Percentiles rank a stretch among this genome's conserved stretches.
Evolutionary conservation across 2,113 vertebrate species (phyloP).

Genomic region (Cisticola juncidis): DNA sequence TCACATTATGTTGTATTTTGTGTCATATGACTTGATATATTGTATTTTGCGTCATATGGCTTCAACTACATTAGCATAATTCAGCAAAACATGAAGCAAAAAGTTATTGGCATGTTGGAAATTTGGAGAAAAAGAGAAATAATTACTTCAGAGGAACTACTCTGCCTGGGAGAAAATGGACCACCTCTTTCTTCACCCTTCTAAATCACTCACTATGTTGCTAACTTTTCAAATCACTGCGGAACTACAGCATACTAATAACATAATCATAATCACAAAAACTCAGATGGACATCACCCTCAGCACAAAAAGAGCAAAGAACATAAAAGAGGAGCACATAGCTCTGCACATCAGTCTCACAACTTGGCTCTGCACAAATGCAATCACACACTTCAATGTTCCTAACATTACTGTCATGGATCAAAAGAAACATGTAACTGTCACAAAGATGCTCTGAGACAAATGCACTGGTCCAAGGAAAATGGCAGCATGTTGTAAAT

Average conservation of each 20-base stretch:
- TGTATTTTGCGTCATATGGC: neutral
- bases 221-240: neutral
- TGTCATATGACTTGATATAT: neutral
- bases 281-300: neutral
- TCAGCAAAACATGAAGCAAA: neutral
- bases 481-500: neutral
- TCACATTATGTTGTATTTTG: neutral
- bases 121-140: neutral
- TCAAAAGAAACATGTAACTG: neutral
- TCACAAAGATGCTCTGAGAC: neutral
- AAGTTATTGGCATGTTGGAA: neutral
- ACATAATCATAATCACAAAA: neutral
- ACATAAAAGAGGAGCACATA: neutral
- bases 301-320: neutral
- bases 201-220: neutral
- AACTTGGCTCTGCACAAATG: neutral
- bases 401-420: neutral
- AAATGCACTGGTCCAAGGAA: neutral
- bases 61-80: neutral
- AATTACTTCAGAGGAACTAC: neutral
- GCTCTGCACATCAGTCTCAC: neutral
- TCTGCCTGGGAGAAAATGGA: neutral
- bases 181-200: neutral
- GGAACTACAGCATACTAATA: neutral
- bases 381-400: constrained; percentile 1